Base-by-base conservation (phyloP, 1,140 invertebrate genomes). In the Drosophila ananassae region DNA sequence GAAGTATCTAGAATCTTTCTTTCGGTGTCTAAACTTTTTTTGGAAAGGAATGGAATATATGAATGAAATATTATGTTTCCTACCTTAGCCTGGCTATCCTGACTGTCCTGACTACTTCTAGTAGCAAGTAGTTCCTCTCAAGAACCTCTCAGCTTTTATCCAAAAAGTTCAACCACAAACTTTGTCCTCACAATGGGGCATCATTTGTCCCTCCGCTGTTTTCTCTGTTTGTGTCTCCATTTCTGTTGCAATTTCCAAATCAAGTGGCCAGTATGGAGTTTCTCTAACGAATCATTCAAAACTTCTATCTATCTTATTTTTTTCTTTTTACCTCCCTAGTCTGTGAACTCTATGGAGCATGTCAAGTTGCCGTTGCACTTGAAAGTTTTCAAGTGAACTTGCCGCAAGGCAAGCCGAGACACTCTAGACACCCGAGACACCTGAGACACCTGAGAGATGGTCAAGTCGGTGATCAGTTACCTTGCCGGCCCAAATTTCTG, bases 341-440 rank as follows among this genome's bases (percentile, higher is more conserved):
- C 10, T 37, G 34, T n/a, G 34, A 37, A 37, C 10, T 28, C 34
- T 12, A n/a, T 10, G 12, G 34, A 37, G 34, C 34, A 37, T 37
- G 34, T 37, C 34, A 37, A 47, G 44, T 47, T 47, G 2, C 30
- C 51, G 52, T 54, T 79, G 80, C 80, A 84, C 80, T 79, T 84
- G 58, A 79, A 83, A 84, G 71, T 84, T 83, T 83, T 79, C 64
- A 64, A 66, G 58, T 73, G 67, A 81, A 77, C 73, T 81, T 73
- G 77, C 68, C 58, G 46, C 30, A 9, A 17, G 47, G 47, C 30
- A 51, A 58, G 8, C 58, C 59, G 62, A 77, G 69, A 30, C 50
- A 48, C 52, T 30, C 22, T 24, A 50, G 59, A 67, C 63, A 63
- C 64, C 59, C 37, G 34, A 57, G 53, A 34, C 61, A 54, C 59